phyloP scores from a whole-genome alignment of 2,888 invertebrate genomes.

The Mycogona germanica region DNA sequence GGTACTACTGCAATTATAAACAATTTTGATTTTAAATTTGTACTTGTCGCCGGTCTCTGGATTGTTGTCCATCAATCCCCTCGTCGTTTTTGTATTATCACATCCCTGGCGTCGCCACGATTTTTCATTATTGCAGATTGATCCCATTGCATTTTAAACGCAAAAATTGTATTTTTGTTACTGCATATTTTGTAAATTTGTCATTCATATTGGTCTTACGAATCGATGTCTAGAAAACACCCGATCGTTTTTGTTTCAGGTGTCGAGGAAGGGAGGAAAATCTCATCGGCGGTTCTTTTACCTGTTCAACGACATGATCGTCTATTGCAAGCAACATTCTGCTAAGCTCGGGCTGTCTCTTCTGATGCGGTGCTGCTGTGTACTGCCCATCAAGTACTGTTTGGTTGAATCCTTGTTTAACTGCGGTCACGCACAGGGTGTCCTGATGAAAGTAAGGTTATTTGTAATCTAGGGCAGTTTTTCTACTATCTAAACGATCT shows the following conservation, averaged over 20 bases:
- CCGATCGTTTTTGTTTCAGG: slow-evolving; percentile 39
- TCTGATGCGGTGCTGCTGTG: slow-evolving; percentile 49
- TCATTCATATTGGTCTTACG: too few relatives aligned
- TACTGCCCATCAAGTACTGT: slow-evolving; percentile 57
- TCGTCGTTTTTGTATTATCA: too few relatives aligned
- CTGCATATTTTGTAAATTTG: too few relatives aligned
- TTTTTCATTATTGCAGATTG: too few relatives aligned
- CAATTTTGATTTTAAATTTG: too few relatives aligned
- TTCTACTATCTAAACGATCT: not conserved
- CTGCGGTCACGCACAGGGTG: slow-evolving; percentile 47
- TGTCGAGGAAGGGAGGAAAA: slow-evolving; percentile 33
- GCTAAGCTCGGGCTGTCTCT: slow-evolving; percentile 43
- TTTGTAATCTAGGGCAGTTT: not conserved
- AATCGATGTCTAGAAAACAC: too few relatives aligned
- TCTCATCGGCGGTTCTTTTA: slow-evolving; percentile 49
- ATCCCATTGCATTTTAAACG: too few relatives aligned
- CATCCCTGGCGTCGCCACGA: too few relatives aligned
- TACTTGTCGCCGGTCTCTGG: too few relatives aligned
- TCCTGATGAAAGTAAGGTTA: slow-evolving; percentile 41
- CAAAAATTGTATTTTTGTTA: too few relatives aligned
- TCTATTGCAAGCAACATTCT: slow-evolving; percentile 54
- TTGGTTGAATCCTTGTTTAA: slow-evolving; percentile 46
- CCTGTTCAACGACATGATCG: slow-evolving; percentile 56
- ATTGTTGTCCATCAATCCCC: too few relatives aligned
- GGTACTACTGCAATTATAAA: too few relatives aligned